Evolutionary conservation across 37 sponge, comb jelly and placozoan species (phyloP).

Genomic region (Bolinopsis microptera): DNA sequence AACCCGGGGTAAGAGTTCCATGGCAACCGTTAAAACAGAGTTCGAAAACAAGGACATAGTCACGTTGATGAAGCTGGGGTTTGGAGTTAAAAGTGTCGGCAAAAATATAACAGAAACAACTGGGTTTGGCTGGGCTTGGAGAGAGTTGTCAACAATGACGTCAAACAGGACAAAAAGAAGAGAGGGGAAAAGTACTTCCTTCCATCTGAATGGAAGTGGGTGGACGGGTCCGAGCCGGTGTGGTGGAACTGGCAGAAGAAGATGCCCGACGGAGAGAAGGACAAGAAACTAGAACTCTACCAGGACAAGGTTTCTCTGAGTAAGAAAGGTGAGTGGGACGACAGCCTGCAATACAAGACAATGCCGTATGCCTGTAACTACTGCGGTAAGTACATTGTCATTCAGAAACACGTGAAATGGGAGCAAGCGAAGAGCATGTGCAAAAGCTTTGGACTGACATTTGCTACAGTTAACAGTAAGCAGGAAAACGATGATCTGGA

Average conservation of each 20-base stretch:
- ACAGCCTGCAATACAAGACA: neutral
- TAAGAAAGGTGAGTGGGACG: neutral
- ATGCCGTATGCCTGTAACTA: neutral
- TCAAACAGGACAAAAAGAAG: neutral
- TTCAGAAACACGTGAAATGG: neutral
- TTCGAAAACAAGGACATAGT: neutral
- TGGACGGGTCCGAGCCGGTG: neutral
- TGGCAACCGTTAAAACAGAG: neutral
- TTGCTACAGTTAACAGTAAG: neutral
- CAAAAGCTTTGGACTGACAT: neutral
- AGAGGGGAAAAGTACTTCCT: neutral
- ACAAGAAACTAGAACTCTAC: neutral
- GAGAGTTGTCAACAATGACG: neutral
- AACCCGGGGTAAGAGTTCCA: neutral
- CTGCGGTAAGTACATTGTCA: neutral
- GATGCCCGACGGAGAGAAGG: neutral
- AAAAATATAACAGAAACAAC: neutral
- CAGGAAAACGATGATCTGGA: neutral
- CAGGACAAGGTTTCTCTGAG: neutral
- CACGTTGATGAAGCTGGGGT: neutral
- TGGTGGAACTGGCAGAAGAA: neutral
- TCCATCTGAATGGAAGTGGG: neutral
- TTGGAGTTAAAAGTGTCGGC: neutral
- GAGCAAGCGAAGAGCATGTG: neutral
- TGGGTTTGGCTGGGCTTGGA: neutral